Conservation (phyloP, 2,888 invertebrate genomes). For the Orthonychiurus folsomi region DNA sequence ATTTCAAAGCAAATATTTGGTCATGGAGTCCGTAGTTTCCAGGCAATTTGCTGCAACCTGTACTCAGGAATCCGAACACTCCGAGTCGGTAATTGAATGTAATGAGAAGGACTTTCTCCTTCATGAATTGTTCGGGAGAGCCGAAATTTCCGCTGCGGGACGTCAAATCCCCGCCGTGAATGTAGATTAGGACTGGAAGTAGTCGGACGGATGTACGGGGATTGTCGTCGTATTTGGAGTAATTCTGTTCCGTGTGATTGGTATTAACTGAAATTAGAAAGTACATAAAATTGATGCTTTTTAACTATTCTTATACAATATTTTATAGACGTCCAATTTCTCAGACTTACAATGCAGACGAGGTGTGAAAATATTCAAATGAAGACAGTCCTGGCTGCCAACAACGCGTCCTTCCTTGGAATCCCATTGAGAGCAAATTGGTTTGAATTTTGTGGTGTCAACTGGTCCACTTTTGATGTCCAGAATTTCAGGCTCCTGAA, state of each 20-base stretch:
- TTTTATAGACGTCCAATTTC: too few relatives aligned
- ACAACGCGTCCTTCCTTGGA: constrained; percentile 22
- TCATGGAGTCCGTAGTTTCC: constrained; percentile 37
- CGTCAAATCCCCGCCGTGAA: constrained; percentile 36
- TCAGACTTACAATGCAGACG: constrained; percentile 35
- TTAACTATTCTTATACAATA: background rate
- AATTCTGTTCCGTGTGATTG: background rate
- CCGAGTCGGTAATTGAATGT: constrained; percentile 36
- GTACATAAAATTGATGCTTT: background rate
- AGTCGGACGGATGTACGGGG: constrained; percentile 1
- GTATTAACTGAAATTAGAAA: background rate
- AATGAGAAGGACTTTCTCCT: constrained; percentile 31
- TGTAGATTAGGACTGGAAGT: constrained; percentile 30
- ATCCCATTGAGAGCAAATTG: constrained; percentile 37
- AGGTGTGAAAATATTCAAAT: constrained; percentile 35
- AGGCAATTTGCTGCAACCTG: constrained; percentile 18
- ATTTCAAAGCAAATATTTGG: constrained; percentile 33
- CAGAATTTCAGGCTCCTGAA: constrained; percentile 19
- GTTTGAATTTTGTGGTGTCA: constrained; percentile 30
- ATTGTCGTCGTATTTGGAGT: constrained; percentile 8
- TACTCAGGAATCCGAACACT: constrained; percentile 29
- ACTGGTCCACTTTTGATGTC: constrained; percentile 23
- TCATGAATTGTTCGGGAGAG: constrained; percentile 24
- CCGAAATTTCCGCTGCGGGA: constrained; percentile 26
- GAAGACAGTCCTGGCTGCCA: constrained; percentile 35